Evolutionary conservation across 2,797 vertebrate genomes (phyloP).

Genomic region (Enteromius treurensis): DNA sequence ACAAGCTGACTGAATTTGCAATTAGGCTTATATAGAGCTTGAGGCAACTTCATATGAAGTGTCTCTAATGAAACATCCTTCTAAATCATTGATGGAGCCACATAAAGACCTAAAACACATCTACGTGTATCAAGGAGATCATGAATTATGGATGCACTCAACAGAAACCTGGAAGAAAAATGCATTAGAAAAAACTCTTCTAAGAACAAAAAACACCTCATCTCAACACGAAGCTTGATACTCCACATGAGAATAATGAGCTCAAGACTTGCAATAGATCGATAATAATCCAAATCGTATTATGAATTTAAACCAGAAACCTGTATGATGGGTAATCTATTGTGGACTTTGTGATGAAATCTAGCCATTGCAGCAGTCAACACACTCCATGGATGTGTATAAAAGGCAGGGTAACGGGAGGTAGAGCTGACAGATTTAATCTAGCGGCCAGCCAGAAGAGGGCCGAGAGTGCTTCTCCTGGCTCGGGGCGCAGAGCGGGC

Average conservation of each 20-base stretch:
- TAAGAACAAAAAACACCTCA: conserved; percentile 23
- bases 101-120: conserved; percentile 48
- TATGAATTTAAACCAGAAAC: conserved; percentile 1
- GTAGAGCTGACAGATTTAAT: conserved; percentile 57
- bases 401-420: conserved; percentile 22
- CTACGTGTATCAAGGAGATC: conserved; percentile 42
- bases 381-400: conserved; percentile 32
- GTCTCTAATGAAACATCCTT: conserved; percentile 50
- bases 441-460: conserved; percentile 49
- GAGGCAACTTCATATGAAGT: neutral
- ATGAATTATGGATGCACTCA: conserved; percentile 58
- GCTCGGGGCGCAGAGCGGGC: conserved; percentile 49
- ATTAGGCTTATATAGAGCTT: conserved; percentile 26
- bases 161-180: conserved; percentile 42
- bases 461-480: conserved; percentile 40
- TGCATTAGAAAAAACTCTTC: conserved; percentile 41
- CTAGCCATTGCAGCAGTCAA: neutral
- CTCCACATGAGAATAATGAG: conserved; percentile 15
- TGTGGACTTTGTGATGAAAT: conserved; percentile 22
- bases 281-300: neutral
- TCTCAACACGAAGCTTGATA: conserved; percentile 19
- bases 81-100: conserved; percentile 53
- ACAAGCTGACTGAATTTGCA: conserved; percentile 12
- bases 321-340: neutral
- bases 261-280: neutral